Percentiles rank a stretch among this genome's conserved stretches.
These are phyloP conservation scores for Trichogramma dendrolimi DNA, from an alignment of 2,888 invertebrate species.

Conservation along the genomic window DNA sequence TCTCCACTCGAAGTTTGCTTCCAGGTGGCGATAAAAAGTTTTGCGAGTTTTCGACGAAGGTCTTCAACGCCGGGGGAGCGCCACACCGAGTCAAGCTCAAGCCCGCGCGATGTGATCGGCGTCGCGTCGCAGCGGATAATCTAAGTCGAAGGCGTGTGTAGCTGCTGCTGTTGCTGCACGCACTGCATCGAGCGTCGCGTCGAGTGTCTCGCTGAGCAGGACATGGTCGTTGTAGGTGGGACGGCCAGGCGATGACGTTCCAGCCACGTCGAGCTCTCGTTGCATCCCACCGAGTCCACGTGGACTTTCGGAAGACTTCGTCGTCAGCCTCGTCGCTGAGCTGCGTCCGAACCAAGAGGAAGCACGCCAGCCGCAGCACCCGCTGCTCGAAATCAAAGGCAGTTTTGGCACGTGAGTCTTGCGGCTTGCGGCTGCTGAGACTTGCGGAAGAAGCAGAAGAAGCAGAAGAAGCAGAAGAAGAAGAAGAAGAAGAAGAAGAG, in stretches of 20 bases:
- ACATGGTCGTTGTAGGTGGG: constrained; percentile 47
- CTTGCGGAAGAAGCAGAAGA: constrained; percentile 3
- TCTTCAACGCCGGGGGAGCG: too few relatives aligned
- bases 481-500: background rate
- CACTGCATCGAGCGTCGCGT: background rate
- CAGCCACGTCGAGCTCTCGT: constrained; percentile 40
- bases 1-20: too few relatives aligned
- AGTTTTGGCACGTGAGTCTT: background rate
- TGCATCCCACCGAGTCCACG: constrained; percentile 44
- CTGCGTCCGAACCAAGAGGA: background rate
- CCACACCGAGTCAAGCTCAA: too few relatives aligned
- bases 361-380: background rate
- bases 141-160: too few relatives aligned
- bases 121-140: too few relatives aligned
- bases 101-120: too few relatives aligned
- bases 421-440: background rate
- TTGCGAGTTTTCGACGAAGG: too few relatives aligned
- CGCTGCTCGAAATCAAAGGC: background rate
- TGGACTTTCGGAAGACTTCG: constrained; percentile 39
- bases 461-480: background rate
- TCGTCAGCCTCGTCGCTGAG: constrained; percentile 1
- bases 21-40: too few relatives aligned
- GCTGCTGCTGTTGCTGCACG: too few relatives aligned
- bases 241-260: constrained; percentile 49
- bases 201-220: constrained; percentile 30